These are phyloP conservation scores for Zaprionus davidi DNA, from an alignment of 1,140 invertebrate species.

Conservation along the genomic window DNA sequence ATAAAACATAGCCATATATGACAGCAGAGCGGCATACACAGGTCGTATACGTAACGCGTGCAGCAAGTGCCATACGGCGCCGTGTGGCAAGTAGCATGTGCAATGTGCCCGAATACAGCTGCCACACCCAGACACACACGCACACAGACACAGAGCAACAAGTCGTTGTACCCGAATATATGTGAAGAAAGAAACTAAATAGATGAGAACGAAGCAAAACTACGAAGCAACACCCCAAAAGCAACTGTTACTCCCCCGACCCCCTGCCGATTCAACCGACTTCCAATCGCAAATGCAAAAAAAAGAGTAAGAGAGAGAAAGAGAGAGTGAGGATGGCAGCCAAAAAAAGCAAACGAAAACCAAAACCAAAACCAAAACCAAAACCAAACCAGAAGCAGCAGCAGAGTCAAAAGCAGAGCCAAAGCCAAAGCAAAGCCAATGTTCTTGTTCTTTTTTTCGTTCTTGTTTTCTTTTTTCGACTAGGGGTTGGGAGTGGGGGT, in stretches of 20 bases:
- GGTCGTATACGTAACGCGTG: constrained; percentile 72
- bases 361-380: constrained; percentile 40
- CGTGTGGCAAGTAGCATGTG: constrained; percentile 9
- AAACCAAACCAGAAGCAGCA: constrained; percentile 41
- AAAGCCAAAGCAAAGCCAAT: constrained; percentile 51
- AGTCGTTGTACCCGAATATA: constrained; percentile 82
- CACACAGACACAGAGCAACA: constrained; percentile 77
- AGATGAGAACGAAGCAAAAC: constrained; percentile 68
- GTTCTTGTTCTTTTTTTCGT: neutral
- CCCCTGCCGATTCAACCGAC: constrained; percentile 18
- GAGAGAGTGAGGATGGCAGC: constrained; percentile 24
- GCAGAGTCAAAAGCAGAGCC: constrained; percentile 66
- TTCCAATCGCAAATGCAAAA: constrained; percentile 58
- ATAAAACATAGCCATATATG: constrained; percentile 79
- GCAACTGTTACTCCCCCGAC: constrained; percentile 19
- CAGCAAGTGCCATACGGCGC: constrained; percentile 20
- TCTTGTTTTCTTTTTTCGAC: constrained; percentile 1
- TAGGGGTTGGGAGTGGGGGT: neutral
- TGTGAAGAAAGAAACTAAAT: constrained; percentile 61
- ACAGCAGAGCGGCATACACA: constrained; percentile 64
- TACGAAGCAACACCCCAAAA: constrained; percentile 37
- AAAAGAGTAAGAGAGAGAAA: constrained; percentile 12
- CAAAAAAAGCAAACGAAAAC: constrained; percentile 55
- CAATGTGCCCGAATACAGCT: constrained; percentile 44
- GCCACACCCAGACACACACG: constrained; percentile 65